Percentiles rank a stretch among this genome's conserved stretches.
Conservation (phyloP, 2,113 vertebrate genomes). For the Tragelaphus scriptus region DNA sequence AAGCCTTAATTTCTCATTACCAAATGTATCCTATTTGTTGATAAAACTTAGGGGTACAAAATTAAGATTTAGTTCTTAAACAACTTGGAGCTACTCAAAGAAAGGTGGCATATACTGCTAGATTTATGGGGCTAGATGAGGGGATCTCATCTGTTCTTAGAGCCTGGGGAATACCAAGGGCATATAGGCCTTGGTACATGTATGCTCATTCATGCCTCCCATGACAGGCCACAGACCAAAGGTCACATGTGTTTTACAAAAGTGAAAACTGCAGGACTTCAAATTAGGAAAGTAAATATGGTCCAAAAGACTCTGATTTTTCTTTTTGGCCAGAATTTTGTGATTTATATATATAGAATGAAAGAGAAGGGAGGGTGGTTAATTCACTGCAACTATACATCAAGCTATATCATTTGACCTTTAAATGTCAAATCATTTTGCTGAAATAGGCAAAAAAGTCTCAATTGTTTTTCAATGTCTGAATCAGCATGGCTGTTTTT, state of each 20-base stretch:
- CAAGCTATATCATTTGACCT: constrained; percentile 1
- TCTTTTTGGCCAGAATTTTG: neutral
- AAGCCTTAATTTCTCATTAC: neutral
- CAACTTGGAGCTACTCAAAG: neutral
- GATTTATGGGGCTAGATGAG: neutral
- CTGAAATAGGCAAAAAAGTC: constrained; percentile 25
- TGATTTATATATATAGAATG: neutral
- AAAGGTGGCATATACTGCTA: neutral
- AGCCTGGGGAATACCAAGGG: neutral
- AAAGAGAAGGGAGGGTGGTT: neutral
- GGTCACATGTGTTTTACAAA: neutral
- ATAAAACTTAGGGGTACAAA: neutral
- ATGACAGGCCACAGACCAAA: neutral
- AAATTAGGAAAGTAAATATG: neutral
- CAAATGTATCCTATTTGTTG: neutral
- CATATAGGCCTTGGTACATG: neutral
- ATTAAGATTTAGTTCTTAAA: neutral
- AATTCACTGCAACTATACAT: constrained; percentile 41
- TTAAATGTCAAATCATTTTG: constrained; percentile 55
- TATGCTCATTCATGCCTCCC: neutral
- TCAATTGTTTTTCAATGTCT: constrained; percentile 55
- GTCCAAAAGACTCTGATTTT: neutral
- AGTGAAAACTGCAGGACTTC: neutral
- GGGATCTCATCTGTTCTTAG: neutral
- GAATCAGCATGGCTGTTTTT: constrained; percentile 51